Conservation (phyloP, 2,113 vertebrate genomes). For the Callorhinus ursinus region DNA sequence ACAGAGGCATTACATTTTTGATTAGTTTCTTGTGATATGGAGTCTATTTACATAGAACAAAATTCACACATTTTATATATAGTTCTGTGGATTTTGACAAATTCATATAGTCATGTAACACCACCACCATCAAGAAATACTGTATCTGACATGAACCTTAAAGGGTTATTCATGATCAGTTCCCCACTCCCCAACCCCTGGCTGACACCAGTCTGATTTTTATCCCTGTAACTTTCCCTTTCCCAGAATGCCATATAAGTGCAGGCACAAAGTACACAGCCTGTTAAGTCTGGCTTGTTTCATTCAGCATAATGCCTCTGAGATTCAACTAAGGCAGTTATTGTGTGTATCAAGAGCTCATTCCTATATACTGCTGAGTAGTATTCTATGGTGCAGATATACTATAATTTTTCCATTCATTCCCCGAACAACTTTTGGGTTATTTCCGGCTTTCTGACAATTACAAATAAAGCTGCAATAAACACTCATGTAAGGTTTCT, state of each 20-base stretch:
- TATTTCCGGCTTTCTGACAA: not conserved
- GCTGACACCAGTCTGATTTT: not conserved
- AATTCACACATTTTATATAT: not conserved
- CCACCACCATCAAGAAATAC: not conserved
- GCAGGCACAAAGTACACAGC: not conserved
- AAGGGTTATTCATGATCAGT: not conserved
- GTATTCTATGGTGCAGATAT: not conserved
- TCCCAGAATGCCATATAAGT: not conserved
- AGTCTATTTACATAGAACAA: not conserved
- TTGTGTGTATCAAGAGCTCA: not conserved
- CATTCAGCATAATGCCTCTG: not conserved
- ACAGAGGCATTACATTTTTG: not conserved
- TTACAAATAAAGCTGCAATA: not conserved
- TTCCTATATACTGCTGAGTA: not conserved
- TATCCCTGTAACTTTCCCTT: not conserved
- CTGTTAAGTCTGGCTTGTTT: not conserved
- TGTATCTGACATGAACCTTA: not conserved
- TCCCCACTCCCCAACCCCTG: too few relatives aligned
- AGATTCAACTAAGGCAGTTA: not conserved
- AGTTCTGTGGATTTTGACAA: not conserved
- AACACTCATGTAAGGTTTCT: not conserved
- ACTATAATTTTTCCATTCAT: not conserved
- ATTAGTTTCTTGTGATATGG: not conserved
- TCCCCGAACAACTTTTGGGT: not conserved
- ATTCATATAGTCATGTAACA: not conserved